Conservation (phyloP, 2,797 vertebrate species). For the Crocodylus rhombifer region DNA sequence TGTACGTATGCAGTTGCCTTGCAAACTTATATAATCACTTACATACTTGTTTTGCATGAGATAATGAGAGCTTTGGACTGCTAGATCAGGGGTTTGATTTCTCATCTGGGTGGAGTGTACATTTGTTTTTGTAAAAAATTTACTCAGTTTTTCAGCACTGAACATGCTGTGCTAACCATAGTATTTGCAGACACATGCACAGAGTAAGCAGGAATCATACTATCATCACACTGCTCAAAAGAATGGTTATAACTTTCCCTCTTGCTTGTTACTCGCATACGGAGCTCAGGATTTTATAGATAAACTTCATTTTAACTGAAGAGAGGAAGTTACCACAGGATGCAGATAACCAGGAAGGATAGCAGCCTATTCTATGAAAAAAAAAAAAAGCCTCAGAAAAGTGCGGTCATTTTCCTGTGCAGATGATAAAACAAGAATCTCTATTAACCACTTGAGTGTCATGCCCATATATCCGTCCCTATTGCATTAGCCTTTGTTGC, state of each 20-base stretch:
- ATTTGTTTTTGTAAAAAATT: neutral
- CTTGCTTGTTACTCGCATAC: neutral
- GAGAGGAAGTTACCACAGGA: constrained; percentile 36
- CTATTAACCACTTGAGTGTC: neutral
- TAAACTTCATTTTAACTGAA: constrained; percentile 42
- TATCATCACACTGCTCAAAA: neutral
- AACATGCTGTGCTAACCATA: neutral
- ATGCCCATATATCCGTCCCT: neutral
- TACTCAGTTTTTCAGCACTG: neutral
- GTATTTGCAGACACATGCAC: neutral
- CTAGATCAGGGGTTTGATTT: neutral
- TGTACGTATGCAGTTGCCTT: neutral
- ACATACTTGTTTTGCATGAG: too few species aligned
- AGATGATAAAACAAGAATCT: neutral
- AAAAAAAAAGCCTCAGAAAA: constrained; percentile 5
- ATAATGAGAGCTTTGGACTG: fast-evolving
- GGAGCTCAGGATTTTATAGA: constrained; percentile 8
- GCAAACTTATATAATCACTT: too few species aligned
- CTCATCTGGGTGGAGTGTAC: neutral
- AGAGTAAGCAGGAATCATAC: neutral
- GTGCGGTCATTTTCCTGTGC: neutral
- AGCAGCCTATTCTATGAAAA: constrained; percentile 13
- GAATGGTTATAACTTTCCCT: neutral
- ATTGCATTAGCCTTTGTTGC: neutral
- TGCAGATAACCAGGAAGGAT: constrained; percentile 46